Conservation (phyloP, 35 echinoderm and acorn worm species). For the Ophiothrix spiculata region DNA sequence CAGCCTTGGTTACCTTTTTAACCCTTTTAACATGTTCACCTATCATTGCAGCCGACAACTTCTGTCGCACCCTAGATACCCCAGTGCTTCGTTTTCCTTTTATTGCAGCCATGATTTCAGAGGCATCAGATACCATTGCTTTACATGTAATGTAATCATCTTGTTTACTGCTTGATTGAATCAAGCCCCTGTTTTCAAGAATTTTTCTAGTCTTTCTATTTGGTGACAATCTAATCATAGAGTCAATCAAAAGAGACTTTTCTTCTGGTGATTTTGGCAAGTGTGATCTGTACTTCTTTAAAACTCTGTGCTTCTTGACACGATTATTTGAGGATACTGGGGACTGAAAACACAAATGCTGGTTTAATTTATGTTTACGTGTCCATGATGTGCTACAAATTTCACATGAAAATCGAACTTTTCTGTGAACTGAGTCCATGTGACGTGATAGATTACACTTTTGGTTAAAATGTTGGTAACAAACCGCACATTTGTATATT, state of each 20-base stretch:
- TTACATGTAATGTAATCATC: not conserved
- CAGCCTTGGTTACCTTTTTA: not conserved
- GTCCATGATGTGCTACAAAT: not conserved
- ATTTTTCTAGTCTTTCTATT: not conserved
- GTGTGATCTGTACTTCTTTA: not conserved
- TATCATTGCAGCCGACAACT: not conserved
- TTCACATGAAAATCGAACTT: not conserved
- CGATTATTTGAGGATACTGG: not conserved
- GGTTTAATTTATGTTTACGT: not conserved
- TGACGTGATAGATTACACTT: not conserved
- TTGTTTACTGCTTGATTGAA: not conserved
- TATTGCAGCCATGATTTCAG: not conserved
- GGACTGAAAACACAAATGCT: not conserved
- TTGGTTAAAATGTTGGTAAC: not conserved
- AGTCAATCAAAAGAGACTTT: not conserved
- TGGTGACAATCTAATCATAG: not conserved
- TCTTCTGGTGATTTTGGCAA: not conserved
- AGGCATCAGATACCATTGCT: not conserved
- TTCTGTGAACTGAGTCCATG: not conserved
- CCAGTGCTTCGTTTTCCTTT: not conserved
- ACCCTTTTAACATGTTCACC: not conserved
- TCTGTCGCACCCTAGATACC: not conserved
- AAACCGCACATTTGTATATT: not conserved
- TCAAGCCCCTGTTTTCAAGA: not conserved
- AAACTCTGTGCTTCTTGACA: not conserved